phyloP scores from a whole-genome alignment of 2,888 invertebrate genomes.

The Mamestra brassicae region DNA sequence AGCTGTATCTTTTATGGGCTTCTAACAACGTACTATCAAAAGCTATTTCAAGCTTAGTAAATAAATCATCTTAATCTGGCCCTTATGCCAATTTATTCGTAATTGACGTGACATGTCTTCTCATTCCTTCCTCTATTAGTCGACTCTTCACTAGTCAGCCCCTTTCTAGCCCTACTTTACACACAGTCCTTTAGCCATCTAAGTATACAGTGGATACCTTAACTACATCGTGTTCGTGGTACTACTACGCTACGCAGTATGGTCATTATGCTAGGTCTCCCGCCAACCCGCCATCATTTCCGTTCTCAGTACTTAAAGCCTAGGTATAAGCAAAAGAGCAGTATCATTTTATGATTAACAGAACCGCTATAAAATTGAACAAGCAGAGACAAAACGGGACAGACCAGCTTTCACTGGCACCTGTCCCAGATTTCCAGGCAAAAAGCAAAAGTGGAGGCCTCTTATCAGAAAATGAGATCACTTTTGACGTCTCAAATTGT shows the following conservation, averaged over 20 bases:
- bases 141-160: not conserved
- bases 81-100: not conserved
- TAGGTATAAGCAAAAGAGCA: not conserved
- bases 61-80: not conserved
- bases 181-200: not conserved
- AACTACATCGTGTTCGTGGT: not conserved
- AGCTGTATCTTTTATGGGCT: conserved; percentile 2
- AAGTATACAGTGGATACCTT: not conserved
- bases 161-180: not conserved
- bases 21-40: not conserved
- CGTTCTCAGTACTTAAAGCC: conserved; percentile 23
- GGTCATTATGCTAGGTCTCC: too few species aligned
- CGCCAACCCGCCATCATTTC: conserved; percentile 1
- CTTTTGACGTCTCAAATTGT: conserved; percentile 44
- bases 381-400: conserved; percentile 50
- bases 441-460: conserved; percentile 39
- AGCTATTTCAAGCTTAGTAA: not conserved
- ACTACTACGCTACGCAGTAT: not conserved
- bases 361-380: conserved; percentile 52
- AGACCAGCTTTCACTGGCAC: conserved; percentile 48
- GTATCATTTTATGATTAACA: conserved; percentile 45
- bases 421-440: conserved; percentile 53
- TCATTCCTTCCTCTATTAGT: too few species aligned
- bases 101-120: not conserved
- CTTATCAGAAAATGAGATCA: conserved; percentile 62